phyloP scores from a whole-genome alignment of 1,140 invertebrate species.

The Belonocnema kinseyi region DNA sequence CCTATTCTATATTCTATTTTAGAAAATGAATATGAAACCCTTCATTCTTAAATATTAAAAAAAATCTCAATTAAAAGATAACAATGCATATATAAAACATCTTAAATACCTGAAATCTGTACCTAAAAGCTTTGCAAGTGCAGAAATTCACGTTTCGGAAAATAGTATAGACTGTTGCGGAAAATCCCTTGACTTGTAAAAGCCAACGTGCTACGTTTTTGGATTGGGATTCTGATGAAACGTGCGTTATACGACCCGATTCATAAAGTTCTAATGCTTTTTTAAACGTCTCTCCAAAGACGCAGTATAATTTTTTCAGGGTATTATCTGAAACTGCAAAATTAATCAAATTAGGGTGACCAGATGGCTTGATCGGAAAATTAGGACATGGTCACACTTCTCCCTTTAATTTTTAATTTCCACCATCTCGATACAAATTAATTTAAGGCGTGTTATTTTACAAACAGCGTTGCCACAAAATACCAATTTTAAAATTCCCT shows the following conservation, averaged over 20 bases:
- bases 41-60: neutral
- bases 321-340: conserved; percentile 74
- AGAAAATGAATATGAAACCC: neutral
- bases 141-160: conserved; percentile 81
- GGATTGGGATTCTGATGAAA: conserved; percentile 64
- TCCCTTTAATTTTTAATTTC: too few species aligned
- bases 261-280: conserved; percentile 79
- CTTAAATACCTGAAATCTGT: conserved; percentile 35
- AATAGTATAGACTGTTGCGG: conserved; percentile 77
- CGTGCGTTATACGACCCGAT: conserved; percentile 71
- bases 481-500: too few species aligned
- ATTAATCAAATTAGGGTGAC: too few species aligned
- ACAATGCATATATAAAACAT: neutral
- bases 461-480: too few species aligned
- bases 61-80: neutral
- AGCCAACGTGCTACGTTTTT: conserved; percentile 60
- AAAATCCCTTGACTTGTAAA: conserved; percentile 78
- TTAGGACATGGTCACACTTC: too few species aligned
- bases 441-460: too few species aligned
- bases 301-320: conserved; percentile 75
- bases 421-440: too few species aligned
- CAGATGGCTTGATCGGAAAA: too few species aligned
- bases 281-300: conserved; percentile 77
- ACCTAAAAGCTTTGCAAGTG: conserved; percentile 77
- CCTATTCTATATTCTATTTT: neutral